Evolutionary conservation across 2,113 vertebrate species (phyloP).

Genomic region (Sapajus apella): DNA sequence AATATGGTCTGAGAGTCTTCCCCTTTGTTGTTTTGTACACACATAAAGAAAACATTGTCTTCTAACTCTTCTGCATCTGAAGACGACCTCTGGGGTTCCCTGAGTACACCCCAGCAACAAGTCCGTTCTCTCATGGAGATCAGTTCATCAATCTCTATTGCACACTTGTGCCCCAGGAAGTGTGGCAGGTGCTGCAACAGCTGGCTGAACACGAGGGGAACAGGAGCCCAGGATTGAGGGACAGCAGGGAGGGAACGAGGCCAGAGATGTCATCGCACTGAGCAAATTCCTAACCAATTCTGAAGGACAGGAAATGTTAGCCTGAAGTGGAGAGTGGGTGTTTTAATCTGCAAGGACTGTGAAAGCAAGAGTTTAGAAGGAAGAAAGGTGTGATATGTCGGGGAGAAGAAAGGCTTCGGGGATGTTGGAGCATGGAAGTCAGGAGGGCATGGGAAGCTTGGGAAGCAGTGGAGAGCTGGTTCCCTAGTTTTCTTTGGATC

Average conservation of each 20-base stretch:
- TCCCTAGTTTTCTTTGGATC: neutral
- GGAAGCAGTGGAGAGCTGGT: neutral
- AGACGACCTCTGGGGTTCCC: neutral
- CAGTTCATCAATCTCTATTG: neutral
- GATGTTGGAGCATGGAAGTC: neutral
- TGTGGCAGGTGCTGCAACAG: neutral
- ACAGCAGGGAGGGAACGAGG: neutral
- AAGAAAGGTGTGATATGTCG: neutral
- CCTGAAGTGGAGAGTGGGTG: neutral
- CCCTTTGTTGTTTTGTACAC: neutral
- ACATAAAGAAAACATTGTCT: neutral
- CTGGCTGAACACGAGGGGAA: neutral
- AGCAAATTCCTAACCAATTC: neutral
- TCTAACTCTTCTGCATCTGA: neutral
- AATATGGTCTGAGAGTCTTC: neutral
- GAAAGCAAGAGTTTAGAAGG: neutral
- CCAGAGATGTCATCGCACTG: neutral
- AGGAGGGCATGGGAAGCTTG: neutral
- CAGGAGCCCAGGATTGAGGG: neutral
- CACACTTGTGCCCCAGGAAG: neutral
- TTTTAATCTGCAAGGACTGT: neutral
- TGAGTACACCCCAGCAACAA: neutral
- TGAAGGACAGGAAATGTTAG: neutral
- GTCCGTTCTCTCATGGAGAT: neutral
- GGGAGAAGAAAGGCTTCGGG: neutral